Base-by-base conservation (phyloP, 2,113 vertebrate genomes). In the Amazona guildingii region DNA sequence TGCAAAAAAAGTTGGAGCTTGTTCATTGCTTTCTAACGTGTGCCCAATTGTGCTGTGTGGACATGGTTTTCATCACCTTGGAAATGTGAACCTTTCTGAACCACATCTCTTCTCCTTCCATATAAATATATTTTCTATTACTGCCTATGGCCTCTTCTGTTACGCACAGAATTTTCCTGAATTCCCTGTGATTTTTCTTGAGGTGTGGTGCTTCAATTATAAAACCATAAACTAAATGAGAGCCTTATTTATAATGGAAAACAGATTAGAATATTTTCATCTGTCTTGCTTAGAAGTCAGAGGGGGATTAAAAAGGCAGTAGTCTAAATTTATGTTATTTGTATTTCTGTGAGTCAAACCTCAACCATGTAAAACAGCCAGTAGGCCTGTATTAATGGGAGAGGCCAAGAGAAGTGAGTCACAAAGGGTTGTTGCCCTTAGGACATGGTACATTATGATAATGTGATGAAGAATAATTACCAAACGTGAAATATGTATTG, bases 401-500 rank as follows among this genome's bases (percentile, higher is more conserved):
- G 80, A 96, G 90, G 92, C 94, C 96, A 95, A 79, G 94, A 94
- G 88, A 94, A 64, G 94, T 72, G 88, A 96, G 86, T 96, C 94
- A 95, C 95, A 96, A 93, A 96, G 80, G 96, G 83, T 88, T 78
- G 64, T 72, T 96, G 92, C 96, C 96, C 92, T 96, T 79, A 97
- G 95, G 96, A 96, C 62, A 83, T 57, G 69, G 86, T 84, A 79
- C 73, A 93, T 96, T 97, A 97, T 97, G 96, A 95, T 96, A 96
- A 97, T 97, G 77, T 90, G 92, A 96, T 95, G 96, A 95, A 93
- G 92, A 96, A 97, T 97, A 96, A 97, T 96, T 97, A 94, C 95
- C 44, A 93, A 94, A 96, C 90, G 73, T 95, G 96, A 96, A 96
- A 96, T 94, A 93, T 73, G 88, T 93, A 92, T 94, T 93, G 95